A percentile compares a stretch with the other conserved stretches of the same genome.
Conservation (phyloP, 2,888 invertebrate species). For the Globia sparganii region DNA sequence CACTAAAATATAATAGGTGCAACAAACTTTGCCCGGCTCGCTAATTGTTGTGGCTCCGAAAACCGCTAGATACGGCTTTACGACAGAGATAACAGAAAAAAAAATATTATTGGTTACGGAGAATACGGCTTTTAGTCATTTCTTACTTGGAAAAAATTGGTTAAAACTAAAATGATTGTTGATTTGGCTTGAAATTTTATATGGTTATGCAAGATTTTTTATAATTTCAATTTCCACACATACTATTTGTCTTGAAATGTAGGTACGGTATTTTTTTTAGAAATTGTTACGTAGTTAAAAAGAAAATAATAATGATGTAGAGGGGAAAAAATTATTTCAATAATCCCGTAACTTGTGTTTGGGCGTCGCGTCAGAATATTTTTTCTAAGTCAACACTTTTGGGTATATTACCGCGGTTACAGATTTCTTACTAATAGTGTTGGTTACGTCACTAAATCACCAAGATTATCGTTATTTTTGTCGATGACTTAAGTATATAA, state of each 20-base stretch:
- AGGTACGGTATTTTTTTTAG: too few species aligned
- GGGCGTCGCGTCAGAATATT: neutral
- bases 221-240: too few species aligned
- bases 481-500: too few species aligned
- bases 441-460: neutral
- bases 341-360: too few species aligned
- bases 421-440: neutral
- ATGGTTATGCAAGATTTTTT: neutral
- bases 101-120: constrained; percentile 40
- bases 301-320: too few species aligned
- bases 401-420: neutral
- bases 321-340: too few species aligned
- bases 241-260: neutral
- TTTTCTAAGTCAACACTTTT: neutral
- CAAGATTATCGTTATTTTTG: neutral
- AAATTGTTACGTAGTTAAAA: too few species aligned
- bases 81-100: constrained; percentile 28
- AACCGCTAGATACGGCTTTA: constrained; percentile 42
- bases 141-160: neutral
- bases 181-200: constrained; percentile 11
- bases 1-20: constrained; percentile 71
- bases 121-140: constrained; percentile 34
- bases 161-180: constrained; percentile 10
- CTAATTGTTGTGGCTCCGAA: constrained; percentile 67
- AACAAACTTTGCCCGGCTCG: constrained; percentile 77